These are phyloP conservation scores for Cirrhinus mrigala DNA, from an alignment of 2,797 vertebrate genomes.

Conservation along the genomic window DNA sequence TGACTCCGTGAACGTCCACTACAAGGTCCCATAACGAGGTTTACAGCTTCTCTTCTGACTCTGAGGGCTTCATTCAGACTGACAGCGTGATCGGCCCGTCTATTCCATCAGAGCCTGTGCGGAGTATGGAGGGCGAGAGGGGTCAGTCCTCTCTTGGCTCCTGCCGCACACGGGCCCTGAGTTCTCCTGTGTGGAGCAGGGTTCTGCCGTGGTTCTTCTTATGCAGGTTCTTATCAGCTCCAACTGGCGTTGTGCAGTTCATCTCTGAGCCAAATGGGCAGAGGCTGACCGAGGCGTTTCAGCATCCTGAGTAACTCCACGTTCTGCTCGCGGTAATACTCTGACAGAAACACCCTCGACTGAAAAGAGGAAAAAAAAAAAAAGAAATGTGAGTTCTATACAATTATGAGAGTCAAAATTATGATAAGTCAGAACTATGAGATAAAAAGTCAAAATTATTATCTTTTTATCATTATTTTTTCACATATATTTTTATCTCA, in stretches of 20 bases:
- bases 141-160: slow-evolving; percentile 44
- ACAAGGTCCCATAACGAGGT: neutral
- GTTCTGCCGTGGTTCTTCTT: slow-evolving; percentile 32
- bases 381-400: neutral
- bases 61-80: slow-evolving; percentile 24
- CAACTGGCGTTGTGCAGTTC: slow-evolving; percentile 85
- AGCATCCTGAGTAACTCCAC: slow-evolving; percentile 84
- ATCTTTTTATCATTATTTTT: too few species aligned
- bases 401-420: neutral
- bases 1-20: neutral
- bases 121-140: slow-evolving; percentile 29
- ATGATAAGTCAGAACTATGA: too few species aligned
- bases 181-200: slow-evolving; percentile 47
- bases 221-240: slow-evolving; percentile 74
- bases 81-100: slow-evolving; percentile 10
- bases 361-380: slow-evolving; percentile 56
- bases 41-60: slow-evolving; percentile 1
- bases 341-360: slow-evolving; percentile 82
- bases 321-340: slow-evolving; percentile 86
- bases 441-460: too few species aligned
- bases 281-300: slow-evolving; percentile 83
- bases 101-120: slow-evolving; percentile 19
- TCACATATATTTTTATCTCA: too few species aligned
- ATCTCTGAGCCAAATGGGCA: slow-evolving; percentile 86
- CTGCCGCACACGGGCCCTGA: slow-evolving; percentile 31